Evolutionary conservation across 2,113 vertebrate genomes (phyloP), one percentile per base, ranked within the genome.

Genomic region (Sakesphorus luctuosus): DNA sequence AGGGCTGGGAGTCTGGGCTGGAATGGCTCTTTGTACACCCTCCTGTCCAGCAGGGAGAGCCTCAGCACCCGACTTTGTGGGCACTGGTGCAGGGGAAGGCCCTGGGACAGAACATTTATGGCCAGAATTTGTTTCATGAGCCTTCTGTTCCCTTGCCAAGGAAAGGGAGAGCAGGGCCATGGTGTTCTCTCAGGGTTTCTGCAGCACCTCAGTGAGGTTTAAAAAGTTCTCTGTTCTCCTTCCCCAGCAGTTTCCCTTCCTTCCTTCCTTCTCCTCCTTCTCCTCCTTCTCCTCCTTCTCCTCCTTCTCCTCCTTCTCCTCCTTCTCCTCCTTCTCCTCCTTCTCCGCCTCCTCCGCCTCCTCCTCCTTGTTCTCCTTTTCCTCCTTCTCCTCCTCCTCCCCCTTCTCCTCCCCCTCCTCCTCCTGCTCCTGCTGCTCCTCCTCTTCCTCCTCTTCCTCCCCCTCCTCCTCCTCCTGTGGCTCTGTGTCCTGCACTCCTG

Each of bases 61-160:
- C 29, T 89, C 13, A 24, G 82, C 36, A 15, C 3, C 35, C 33
- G 69, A 4, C 38, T 84, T 79, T 31, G 31, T 78, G 59, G 38
- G 68, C 52, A 12, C 35, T 23, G 0, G 33, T 49, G 40, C 88
- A 1, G 8, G 2, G 18, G 35, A 40, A 78, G 5, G 35, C 12
- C 12, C 50, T 49, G 59, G 74, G 65, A 14, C 77, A 29, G 49
- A 59, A 13, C 68, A 10, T 40, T n/a, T 14, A 1, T 8, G 38
- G 18, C 18, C 36, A 26, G 1, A 38, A 28, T 81, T 26, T 3
- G 0, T 56, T 78, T 50, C 5, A 1, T 0, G 1, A 58, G 31
- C 18, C 81, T 83, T 10, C 4, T 43, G 13, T 58, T 73, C 44
- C 21, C 28, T 29, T 14, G 43, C 44, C 61, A 10, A 40, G 49